These are phyloP conservation scores for Agonopterix subpropinquella DNA, from an alignment of 2,888 invertebrate species.

Conservation along the genomic window DNA sequence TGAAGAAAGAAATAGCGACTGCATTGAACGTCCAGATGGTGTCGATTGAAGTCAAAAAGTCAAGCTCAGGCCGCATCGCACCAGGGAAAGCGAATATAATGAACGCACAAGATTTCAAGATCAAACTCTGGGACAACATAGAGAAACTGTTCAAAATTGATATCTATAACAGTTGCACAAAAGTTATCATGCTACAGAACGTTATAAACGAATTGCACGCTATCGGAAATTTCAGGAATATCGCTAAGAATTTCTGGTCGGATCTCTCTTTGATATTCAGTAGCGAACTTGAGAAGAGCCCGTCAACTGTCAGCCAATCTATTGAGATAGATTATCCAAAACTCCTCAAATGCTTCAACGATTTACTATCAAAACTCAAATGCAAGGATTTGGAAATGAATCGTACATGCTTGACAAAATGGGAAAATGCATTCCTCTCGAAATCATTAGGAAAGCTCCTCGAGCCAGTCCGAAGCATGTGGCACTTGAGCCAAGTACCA, in stretches of 20 bases:
- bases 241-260: constrained; percentile 77
- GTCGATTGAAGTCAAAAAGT: constrained; percentile 57
- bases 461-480: constrained; percentile 91
- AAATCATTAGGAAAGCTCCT: constrained; percentile 88
- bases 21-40: constrained; percentile 71
- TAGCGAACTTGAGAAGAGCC: constrained; percentile 71
- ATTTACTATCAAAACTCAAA: constrained; percentile 82
- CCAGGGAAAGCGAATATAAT: constrained; percentile 71
- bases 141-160: constrained; percentile 89
- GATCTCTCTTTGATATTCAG: constrained; percentile 60
- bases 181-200: constrained; percentile 76
- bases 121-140: constrained; percentile 90
- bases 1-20: constrained; percentile 65
- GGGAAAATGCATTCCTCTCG: constrained; percentile 91
- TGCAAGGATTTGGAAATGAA: constrained; percentile 75
- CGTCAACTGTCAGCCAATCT: constrained; percentile 82
- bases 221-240: constrained; percentile 65
- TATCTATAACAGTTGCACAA: constrained; percentile 82
- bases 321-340: constrained; percentile 93
- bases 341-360: constrained; percentile 86
- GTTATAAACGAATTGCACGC: constrained; percentile 67
- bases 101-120: constrained; percentile 72
- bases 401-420: constrained; percentile 77
- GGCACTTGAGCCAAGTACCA: constrained; percentile 80
- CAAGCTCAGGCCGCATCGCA: constrained; percentile 52